phyloP scores from a whole-genome alignment of 2,113 vertebrate genomes.

The Larimichthys crocea region DNA sequence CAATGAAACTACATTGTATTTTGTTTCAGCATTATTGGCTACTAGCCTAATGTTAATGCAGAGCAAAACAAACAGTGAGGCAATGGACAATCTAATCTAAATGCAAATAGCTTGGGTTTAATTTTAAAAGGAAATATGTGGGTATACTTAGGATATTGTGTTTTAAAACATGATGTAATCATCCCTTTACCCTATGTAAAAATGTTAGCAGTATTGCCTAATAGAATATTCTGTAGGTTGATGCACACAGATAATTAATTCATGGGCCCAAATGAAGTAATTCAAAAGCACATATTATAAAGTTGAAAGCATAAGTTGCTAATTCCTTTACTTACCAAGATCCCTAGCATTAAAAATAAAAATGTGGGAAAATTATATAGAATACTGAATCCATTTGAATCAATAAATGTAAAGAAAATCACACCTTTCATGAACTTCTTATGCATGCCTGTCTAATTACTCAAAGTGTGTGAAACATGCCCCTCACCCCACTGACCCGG shows the following conservation, averaged over 20 bases:
- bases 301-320: not conserved
- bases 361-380: not conserved
- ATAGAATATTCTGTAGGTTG: not conserved
- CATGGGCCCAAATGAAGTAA: not conserved
- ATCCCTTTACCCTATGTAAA: not conserved
- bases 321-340: not conserved
- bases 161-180: not conserved
- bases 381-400: not conserved
- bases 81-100: not conserved
- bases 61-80: not conserved
- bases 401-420: conserved; percentile 21
- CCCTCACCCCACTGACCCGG: conserved; percentile 41
- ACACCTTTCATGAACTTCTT: conserved; percentile 20
- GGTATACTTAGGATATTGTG: not conserved
- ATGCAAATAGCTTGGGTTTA: not conserved
- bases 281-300: not conserved
- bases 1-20: not conserved
- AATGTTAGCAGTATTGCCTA: not conserved
- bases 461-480: conserved; percentile 29
- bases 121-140: not conserved
- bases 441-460: conserved; percentile 11
- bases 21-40: not conserved
- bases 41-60: not conserved
- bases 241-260: not conserved
- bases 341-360: not conserved